These are phyloP conservation scores for Gadopsis bispinosus DNA, from an alignment of 2,797 vertebrate species.

Conservation along the genomic window DNA sequence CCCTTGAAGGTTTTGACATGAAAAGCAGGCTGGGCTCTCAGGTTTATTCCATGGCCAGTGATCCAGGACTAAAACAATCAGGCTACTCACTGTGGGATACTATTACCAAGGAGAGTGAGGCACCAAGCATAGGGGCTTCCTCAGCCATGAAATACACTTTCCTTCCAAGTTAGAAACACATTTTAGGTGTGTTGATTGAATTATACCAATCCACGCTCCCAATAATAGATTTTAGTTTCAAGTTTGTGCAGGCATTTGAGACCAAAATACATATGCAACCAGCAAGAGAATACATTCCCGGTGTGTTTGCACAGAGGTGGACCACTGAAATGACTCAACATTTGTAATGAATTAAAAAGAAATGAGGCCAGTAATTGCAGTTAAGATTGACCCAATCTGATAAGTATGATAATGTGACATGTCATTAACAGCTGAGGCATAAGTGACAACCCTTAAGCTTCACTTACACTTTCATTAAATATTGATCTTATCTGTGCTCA, in stretches of 20 bases:
- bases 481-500: constrained; percentile 79
- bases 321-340: constrained; percentile 59
- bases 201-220: constrained; percentile 58
- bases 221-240: constrained; percentile 65
- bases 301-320: constrained; percentile 63
- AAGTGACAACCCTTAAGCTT: constrained; percentile 83
- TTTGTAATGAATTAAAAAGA: constrained; percentile 77
- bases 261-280: constrained; percentile 40
- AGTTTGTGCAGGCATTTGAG: constrained; percentile 49
- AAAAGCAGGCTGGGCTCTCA: constrained; percentile 86
- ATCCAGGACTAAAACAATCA: constrained; percentile 90
- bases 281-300: constrained; percentile 15
- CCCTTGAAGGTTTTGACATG: constrained; percentile 88
- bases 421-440: constrained; percentile 74
- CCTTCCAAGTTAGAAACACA: constrained; percentile 71
- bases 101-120: constrained; percentile 84
- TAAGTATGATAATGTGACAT: constrained; percentile 80
- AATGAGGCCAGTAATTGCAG: constrained; percentile 73
- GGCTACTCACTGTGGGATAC: constrained; percentile 83
- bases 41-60: constrained; percentile 85
- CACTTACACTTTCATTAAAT: constrained; percentile 84
- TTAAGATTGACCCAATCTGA: constrained; percentile 75
- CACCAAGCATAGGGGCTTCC: constrained; percentile 75
- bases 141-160: constrained; percentile 78
- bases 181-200: constrained; percentile 79